These are phyloP conservation scores for Nemotelus nigrinus DNA, from an alignment of 2,888 invertebrate species.

Conservation along the genomic window DNA sequence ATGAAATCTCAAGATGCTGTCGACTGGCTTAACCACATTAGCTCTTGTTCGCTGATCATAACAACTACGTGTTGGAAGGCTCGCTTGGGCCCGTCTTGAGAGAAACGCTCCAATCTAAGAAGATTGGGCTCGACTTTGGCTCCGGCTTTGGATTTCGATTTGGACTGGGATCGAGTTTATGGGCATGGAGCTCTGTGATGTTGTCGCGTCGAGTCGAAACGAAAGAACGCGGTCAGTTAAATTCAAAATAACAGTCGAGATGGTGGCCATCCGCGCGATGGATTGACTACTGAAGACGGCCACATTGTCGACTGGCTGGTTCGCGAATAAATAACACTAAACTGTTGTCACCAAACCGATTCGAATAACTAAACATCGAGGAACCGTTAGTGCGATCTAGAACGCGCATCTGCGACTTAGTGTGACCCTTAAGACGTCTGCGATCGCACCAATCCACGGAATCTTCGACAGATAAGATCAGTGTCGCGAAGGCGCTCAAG, in stretches of 20 bases:
- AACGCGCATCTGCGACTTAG: constrained; percentile 22
- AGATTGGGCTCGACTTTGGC: neutral
- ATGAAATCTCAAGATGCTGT: constrained; percentile 10
- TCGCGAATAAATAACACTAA: neutral
- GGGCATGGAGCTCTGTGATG: constrained; percentile 5
- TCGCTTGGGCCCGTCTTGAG: neutral
- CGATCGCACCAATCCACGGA: neutral
- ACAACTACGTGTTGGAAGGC: neutral
- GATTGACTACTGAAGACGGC: constrained; percentile 7
- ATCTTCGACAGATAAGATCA: constrained; percentile 21
- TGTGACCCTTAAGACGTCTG: constrained; percentile 5
- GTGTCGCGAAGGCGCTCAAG: neutral
- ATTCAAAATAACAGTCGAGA: constrained; percentile 25
- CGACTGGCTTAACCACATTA: constrained; percentile 20
- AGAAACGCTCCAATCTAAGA: neutral
- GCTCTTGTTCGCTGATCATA: constrained; percentile 11
- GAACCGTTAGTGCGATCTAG: constrained; percentile 35
- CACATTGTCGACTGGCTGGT: neutral
- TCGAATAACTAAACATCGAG: neutral
- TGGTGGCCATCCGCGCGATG: neutral
- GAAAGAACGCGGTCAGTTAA: constrained; percentile 40
- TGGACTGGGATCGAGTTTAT: neutral
- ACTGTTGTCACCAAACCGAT: constrained; percentile 2
- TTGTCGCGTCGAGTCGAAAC: neutral
- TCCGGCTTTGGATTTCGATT: neutral